These are phyloP conservation scores for Teleogryllus oceanicus DNA, from an alignment of 2,888 invertebrate genomes.

Conservation along the genomic window DNA sequence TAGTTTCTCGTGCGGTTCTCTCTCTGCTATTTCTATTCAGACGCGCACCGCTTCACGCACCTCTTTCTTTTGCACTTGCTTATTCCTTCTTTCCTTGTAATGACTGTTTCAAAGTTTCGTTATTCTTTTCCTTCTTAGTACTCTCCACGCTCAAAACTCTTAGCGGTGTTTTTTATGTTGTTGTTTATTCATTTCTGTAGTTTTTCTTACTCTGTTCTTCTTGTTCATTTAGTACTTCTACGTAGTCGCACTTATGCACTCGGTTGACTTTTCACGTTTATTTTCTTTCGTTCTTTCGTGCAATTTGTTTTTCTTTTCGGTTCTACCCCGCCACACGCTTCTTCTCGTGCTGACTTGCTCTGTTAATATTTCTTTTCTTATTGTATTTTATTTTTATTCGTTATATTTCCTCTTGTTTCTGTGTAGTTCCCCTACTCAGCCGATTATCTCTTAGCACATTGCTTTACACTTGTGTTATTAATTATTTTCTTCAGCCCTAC, in stretches of 20 bases:
- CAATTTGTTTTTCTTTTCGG: neutral
- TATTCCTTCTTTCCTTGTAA: neutral
- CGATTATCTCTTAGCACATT: too few relatives aligned
- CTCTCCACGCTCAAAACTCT: neutral
- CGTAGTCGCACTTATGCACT: neutral
- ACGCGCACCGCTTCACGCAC: neutral
- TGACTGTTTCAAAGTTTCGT: neutral
- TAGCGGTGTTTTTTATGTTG: neutral
- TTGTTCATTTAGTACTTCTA: neutral
- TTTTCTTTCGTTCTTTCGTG: neutral
- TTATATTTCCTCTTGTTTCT: too few relatives aligned
- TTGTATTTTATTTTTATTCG: too few relatives aligned
- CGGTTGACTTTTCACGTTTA: neutral
- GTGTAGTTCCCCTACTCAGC: too few relatives aligned
- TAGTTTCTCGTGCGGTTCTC: neutral
- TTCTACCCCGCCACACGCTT: neutral
- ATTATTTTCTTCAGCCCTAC: too few relatives aligned
- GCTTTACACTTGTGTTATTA: too few relatives aligned
- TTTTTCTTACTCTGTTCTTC: neutral
- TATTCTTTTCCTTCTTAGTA: neutral
- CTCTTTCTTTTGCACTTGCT: neutral
- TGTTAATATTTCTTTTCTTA: too few relatives aligned
- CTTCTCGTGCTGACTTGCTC: neutral
- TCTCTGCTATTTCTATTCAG: neutral
- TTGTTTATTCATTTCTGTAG: neutral